Percentiles rank a stretch among this genome's conserved stretches.
Evolutionary conservation across 2,888 invertebrate genomes (phyloP).

Genomic region (Drosophila differens): DNA sequence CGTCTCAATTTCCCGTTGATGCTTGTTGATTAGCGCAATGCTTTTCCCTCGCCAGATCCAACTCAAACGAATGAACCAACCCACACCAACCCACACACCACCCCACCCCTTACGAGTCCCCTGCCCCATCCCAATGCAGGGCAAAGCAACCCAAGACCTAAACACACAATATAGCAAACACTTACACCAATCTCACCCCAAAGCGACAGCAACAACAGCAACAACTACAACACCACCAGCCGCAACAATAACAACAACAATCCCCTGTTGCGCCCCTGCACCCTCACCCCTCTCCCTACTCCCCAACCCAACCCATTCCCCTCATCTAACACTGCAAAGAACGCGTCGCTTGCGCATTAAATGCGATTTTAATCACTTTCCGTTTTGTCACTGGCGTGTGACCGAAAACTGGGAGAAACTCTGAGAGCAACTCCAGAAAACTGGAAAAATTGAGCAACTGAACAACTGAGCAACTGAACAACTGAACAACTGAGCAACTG

Average conservation of each 20-base stretch:
- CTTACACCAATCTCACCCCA: slow-evolving; percentile 40
- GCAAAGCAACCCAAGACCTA: slow-evolving; percentile 36
- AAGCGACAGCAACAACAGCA: slow-evolving; percentile 12
- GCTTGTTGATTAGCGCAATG: slow-evolving; percentile 70
- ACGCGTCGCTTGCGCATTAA: slow-evolving; percentile 71
- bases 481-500: neutral
- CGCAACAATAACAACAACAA: slow-evolving; percentile 23
- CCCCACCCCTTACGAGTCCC: neutral
- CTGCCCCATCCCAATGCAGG: neutral
- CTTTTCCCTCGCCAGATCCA: slow-evolving; percentile 26
- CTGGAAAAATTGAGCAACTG: neutral
- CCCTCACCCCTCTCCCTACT: neutral
- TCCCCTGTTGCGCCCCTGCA: slow-evolving; percentile 18
- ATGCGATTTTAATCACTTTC: slow-evolving; percentile 82
- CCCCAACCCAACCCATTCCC: neutral
- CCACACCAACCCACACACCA: neutral
- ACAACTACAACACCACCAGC: slow-evolving; percentile 20
- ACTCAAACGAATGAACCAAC: slow-evolving; percentile 20
- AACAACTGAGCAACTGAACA: neutral
- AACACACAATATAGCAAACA: slow-evolving; percentile 51
- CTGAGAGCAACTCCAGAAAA: neutral
- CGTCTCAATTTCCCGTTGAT: slow-evolving; percentile 69
- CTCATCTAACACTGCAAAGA: slow-evolving; percentile 4
- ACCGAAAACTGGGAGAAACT: slow-evolving; percentile 33
- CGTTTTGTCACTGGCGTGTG: slow-evolving; percentile 67